phyloP scores from a whole-genome alignment of 2,113 vertebrate genomes.

The Apaloderma vittatum region DNA sequence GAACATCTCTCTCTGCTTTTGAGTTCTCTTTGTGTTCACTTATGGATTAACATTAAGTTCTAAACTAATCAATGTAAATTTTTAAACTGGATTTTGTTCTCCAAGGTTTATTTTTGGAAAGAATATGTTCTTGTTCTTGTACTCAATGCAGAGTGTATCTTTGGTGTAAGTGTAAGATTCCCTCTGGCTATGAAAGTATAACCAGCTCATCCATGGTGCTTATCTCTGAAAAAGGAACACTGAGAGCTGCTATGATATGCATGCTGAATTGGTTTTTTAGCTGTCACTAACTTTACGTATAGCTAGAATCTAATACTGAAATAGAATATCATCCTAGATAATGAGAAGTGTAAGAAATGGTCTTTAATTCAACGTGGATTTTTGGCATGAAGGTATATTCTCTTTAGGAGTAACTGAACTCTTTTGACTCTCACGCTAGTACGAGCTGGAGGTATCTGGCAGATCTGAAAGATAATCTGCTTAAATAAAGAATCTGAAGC shows the following conservation, averaged over 20 bases:
- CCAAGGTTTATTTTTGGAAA: not conserved
- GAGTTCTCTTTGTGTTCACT: not conserved
- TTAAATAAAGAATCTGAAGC: not conserved
- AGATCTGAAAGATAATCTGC: not conserved
- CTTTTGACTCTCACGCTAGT: not conserved
- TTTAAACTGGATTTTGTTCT: not conserved
- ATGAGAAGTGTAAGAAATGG: not conserved
- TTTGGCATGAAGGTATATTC: not conserved
- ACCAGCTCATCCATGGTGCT: not conserved
- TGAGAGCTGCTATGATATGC: not conserved
- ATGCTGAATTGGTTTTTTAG: not conserved
- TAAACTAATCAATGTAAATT: not conserved
- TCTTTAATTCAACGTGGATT: not conserved
- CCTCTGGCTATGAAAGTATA: not conserved
- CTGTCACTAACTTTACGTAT: not conserved
- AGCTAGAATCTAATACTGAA: not conserved
- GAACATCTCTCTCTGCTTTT: not conserved
- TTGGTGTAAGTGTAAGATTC: not conserved
- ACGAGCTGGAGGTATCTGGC: not conserved
- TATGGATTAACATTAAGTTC: not conserved
- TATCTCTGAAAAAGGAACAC: not conserved
- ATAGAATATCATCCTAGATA: not conserved
- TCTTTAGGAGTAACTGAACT: not conserved
- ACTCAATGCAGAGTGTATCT: not conserved
- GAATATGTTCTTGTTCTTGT: not conserved